These are phyloP conservation scores for Mayetiola destructor DNA, from an alignment of 2,888 invertebrate genomes.

Conservation along the genomic window DNA sequence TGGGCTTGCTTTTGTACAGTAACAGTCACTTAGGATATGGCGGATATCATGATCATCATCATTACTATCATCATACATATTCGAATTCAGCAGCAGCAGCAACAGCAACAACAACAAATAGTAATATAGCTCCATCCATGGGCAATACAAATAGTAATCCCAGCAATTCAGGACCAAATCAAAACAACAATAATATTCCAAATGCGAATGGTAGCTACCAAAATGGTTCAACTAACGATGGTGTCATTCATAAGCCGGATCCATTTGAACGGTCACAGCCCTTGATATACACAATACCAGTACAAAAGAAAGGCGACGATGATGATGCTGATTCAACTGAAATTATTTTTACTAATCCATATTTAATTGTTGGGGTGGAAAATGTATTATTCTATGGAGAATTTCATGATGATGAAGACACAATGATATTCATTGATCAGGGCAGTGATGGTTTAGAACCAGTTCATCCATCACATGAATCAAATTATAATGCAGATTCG, in stretches of 20 bases:
- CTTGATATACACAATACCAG: not conserved
- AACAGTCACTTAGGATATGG: too few species aligned
- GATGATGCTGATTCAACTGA: constrained; percentile 1
- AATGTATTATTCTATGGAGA: not conserved
- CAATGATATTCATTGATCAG: not conserved
- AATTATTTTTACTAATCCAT: constrained; percentile 5
- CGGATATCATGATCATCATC: not conserved
- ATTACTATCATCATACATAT: not conserved
- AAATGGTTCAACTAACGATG: not conserved
- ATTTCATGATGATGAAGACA: not conserved
- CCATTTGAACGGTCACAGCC: not conserved
- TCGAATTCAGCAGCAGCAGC: too few species aligned
- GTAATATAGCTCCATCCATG: too few species aligned
- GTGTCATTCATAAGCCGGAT: not conserved
- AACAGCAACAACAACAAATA: not conserved
- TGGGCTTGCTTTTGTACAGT: not conserved
- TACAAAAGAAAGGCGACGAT: not conserved
- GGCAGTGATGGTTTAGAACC: not conserved
- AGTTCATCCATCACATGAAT: not conserved
- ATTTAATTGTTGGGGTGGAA: constrained; percentile 5
- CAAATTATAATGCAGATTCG: not conserved
- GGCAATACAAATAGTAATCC: too few species aligned
- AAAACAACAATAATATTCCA: not conserved
- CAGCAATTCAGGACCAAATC: not conserved
- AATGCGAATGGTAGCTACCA: not conserved